Conservation (phyloP, 1,140 invertebrate genomes). For the Anagrus nilaparvatae region DNA sequence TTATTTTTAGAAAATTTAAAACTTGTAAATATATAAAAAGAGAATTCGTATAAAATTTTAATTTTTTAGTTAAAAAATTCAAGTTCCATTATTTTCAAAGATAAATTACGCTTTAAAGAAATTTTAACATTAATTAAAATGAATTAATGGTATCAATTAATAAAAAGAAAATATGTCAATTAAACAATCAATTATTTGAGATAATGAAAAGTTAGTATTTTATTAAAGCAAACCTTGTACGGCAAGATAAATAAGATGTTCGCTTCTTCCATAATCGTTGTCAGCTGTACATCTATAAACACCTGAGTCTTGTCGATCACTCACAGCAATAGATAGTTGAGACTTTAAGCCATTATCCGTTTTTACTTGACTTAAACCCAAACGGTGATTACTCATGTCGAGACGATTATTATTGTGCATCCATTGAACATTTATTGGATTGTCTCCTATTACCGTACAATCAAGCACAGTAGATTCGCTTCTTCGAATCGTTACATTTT, state of each 20-base stretch:
- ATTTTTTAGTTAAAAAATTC: no score
- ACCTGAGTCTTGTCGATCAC: slow-evolving; percentile 68
- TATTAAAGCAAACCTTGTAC: slow-evolving; percentile 58
- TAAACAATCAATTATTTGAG: no score
- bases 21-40: no score
- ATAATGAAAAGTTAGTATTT: background rate
- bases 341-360: slow-evolving; percentile 59
- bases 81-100: no score
- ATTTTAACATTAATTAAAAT: no score
- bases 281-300: slow-evolving; percentile 77
- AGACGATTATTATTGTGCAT: slow-evolving; percentile 57
- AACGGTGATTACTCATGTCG: slow-evolving; percentile 54
- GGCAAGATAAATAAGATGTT: slow-evolving; percentile 68
- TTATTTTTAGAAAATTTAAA: no score
- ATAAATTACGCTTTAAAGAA: no score
- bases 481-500: slow-evolving; percentile 57
- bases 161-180: no score
- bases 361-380: slow-evolving; percentile 58
- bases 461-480: slow-evolving; percentile 56
- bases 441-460: slow-evolving; percentile 76
- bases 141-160: no score
- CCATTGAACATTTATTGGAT: slow-evolving; percentile 73
- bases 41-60: no score
- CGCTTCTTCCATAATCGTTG: slow-evolving; percentile 74
- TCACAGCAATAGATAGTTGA: slow-evolving; percentile 52